Evolutionary conservation across 1,140 invertebrate species (phyloP).

Genomic region (Oryctes rhinoceros): DNA sequence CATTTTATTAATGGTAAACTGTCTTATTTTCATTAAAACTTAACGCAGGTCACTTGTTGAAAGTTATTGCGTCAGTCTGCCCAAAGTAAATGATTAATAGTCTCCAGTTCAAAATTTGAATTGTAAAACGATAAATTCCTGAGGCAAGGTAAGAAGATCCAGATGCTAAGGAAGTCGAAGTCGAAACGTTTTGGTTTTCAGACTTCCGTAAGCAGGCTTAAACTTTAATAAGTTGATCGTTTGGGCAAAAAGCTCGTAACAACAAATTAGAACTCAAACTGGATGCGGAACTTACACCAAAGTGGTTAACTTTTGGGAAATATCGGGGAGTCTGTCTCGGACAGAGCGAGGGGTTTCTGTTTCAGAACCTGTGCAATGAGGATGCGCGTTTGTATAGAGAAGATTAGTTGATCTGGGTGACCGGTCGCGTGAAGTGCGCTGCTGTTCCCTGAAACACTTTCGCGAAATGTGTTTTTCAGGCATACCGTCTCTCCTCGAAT

Average conservation of each 20-base stretch:
- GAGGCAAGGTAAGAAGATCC: no score
- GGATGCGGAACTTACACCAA: neutral
- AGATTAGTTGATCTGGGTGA: conserved; percentile 4
- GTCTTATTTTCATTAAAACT: no score
- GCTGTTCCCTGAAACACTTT: conserved; percentile 1
- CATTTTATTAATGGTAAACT: no score
- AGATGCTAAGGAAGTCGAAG: no score
- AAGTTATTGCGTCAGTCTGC: no score
- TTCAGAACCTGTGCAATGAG: conserved; percentile 1
- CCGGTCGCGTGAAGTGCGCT: neutral
- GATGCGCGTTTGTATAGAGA: neutral
- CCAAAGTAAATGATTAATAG: no score
- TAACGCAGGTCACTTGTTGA: no score
- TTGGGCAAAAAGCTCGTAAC: neutral
- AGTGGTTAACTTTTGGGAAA: neutral
- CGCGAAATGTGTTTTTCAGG: neutral
- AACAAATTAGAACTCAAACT: neutral
- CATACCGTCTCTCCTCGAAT: neutral
- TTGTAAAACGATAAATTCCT: no score
- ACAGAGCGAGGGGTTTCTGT: neutral
- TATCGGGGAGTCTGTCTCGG: neutral
- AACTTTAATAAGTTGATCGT: neutral
- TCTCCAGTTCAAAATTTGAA: no score
- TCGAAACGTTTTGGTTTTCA: no score
- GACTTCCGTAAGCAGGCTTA: neutral